Conservation (phyloP, 2,888 invertebrate species). For the Eulithis testata region DNA sequence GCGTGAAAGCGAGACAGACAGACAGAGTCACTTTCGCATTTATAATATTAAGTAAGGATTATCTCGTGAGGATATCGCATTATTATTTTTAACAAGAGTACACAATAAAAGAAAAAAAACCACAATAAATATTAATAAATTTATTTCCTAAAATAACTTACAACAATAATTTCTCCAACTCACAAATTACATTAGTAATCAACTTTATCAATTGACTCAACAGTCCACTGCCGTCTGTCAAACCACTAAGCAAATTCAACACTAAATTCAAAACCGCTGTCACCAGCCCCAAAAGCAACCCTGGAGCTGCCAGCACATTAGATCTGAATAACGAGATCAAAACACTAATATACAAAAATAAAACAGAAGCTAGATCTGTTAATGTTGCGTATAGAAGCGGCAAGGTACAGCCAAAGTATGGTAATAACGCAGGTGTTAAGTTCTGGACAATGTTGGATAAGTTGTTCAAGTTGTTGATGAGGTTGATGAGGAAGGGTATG, state of each 20-base stretch:
- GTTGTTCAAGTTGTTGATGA: slow-evolving; percentile 77
- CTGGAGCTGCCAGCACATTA: slow-evolving; percentile 72
- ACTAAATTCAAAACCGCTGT: slow-evolving; percentile 69
- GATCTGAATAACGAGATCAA: slow-evolving; percentile 74
- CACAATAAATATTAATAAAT: slow-evolving; percentile 10
- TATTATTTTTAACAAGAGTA: no score
- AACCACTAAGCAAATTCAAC: slow-evolving; percentile 64
- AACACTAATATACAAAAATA: slow-evolving; percentile 75
- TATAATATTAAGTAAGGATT: no score
- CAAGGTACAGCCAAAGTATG: slow-evolving; percentile 76
- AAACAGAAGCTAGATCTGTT: slow-evolving; percentile 73
- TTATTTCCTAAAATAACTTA: slow-evolving; percentile 44
- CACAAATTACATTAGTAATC: slow-evolving; percentile 68
- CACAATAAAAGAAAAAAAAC: background rate
- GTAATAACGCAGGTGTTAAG: slow-evolving; percentile 72
- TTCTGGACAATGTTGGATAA: slow-evolving; percentile 77
- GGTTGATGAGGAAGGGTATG: slow-evolving; percentile 72
- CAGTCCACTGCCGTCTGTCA: slow-evolving; percentile 68
- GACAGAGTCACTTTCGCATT: no score
- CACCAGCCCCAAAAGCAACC: slow-evolving; percentile 63
- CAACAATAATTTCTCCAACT: slow-evolving; percentile 69
- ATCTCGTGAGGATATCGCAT: no score
- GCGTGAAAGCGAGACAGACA: no score
- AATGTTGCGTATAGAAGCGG: slow-evolving; percentile 73
- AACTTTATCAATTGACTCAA: slow-evolving; percentile 68